Base-by-base conservation (phyloP, 2,113 vertebrate species). In the Clarias gariepinus region DNA sequence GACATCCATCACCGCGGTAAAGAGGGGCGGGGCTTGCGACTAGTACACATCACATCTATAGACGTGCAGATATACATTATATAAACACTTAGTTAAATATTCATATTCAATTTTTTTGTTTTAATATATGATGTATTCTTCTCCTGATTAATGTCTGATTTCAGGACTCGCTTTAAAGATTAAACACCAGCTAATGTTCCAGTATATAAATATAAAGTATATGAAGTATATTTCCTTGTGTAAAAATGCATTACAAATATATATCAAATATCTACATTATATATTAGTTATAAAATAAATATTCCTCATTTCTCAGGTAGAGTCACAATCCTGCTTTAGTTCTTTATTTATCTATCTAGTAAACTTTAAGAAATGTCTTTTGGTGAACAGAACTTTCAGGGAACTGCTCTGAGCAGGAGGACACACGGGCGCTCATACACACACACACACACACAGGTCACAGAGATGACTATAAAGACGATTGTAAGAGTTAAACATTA, bases 1-100 rank as follows among this genome's bases (percentile, higher is more conserved):
- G 25, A 76, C 85, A 85, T 84, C 68, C 82, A 84, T 84, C 82
- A 84, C 21, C 13, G n/a, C 68, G 13, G 15, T 84, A 74, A 84
- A 74, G 68, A 84, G 82, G 68, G 82, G 82, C 53, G 82, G 28
- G 68, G 68, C 53, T 7, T 23, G 21, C 19, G 60, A 30, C 53
- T 47, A 6, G 6, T 18, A 33, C 16, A 69, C n/a, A 33, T 69
- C 3, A 15, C 6, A 69, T 33, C 30, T 69, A 69, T 69, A 66
- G 2, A 61, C 6, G 4, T 12, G 1, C 3, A n/a, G 25, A 64
- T n/a, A 64, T 12, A 66, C 25, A 66, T 3, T 30, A 4, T 74
- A 74, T 74, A 74, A 47, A 47, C 36, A 25, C 21, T 47, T 0
- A 25, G 3, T 5, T 12, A 52, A 52, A 76, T 76, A n/a, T 13